Percentiles rank a stretch among this genome's conserved stretches.
phyloP scores from a whole-genome alignment of 2,888 invertebrate species.

The Trileptium ribeirensis region DNA sequence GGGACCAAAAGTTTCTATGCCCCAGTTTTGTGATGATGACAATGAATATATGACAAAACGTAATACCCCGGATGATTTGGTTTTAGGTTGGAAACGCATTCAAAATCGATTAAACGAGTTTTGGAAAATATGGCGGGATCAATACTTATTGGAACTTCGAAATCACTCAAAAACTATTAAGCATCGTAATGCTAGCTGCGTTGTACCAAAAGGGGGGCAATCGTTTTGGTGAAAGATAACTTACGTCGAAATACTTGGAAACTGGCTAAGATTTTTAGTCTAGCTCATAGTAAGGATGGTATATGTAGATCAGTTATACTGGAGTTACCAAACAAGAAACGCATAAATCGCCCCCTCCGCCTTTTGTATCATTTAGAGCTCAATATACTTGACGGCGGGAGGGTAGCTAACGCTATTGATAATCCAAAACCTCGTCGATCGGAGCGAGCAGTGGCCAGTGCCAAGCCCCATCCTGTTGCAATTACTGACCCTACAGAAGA shows the following conservation, averaged over 20 bases:
- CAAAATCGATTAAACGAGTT: background rate
- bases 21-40: background rate
- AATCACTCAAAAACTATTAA: background rate
- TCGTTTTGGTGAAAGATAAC: background rate
- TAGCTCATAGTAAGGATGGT: background rate
- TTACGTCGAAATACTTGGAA: constrained; percentile 4
- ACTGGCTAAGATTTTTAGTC: background rate
- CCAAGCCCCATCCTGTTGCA: too few relatives aligned
- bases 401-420: too few relatives aligned
- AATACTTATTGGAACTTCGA: background rate
- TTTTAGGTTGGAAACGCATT: background rate
- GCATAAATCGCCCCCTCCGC: background rate
- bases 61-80: background rate
- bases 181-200: background rate
- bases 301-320: background rate
- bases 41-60: background rate
- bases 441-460: too few relatives aligned
- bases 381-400: background rate
- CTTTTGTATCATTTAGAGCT: background rate
- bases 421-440: too few relatives aligned
- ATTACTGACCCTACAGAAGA: too few relatives aligned
- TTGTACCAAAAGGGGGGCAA: background rate
- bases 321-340: background rate
- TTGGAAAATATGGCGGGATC: background rate
- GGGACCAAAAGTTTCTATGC: background rate